Conservation (phyloP, 2,888 invertebrate genomes). For the Agrochola litura region DNA sequence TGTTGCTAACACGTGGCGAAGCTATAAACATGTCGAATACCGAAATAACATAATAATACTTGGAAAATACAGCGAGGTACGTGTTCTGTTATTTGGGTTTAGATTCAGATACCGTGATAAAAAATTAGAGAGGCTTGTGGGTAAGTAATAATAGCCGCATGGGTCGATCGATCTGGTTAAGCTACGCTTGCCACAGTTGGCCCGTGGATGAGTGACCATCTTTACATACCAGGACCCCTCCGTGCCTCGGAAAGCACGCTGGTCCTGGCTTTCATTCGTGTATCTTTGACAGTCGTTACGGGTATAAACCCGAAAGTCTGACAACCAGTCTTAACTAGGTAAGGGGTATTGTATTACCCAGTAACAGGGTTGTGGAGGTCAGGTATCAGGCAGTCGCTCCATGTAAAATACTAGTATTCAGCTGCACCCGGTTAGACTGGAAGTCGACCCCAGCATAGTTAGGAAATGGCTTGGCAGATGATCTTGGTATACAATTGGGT, state of each 20-base stretch:
- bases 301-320: too few relatives aligned
- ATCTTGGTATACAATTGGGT: too few relatives aligned
- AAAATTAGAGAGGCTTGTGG: background rate
- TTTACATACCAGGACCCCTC: background rate
- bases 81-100: background rate
- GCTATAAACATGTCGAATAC: slow-evolving; percentile 53
- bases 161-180: background rate
- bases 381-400: too few relatives aligned
- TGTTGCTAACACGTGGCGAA: slow-evolving; percentile 47
- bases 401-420: too few relatives aligned
- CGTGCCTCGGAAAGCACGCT: background rate
- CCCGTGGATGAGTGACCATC: background rate
- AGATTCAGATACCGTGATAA: slow-evolving; percentile 14
- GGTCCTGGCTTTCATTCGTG: too few relatives aligned
- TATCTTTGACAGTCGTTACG: too few relatives aligned
- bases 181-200: background rate
- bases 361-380: too few relatives aligned
- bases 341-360: too few relatives aligned
- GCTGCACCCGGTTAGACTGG: too few relatives aligned
- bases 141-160: background rate
- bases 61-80: slow-evolving; percentile 30
- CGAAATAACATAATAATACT: slow-evolving; percentile 46
- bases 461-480: too few relatives aligned
- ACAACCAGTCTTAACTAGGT: too few relatives aligned
- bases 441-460: too few relatives aligned